Conservation (phyloP, 2,797 vertebrate species). For the Paramormyrops hopkinsi region DNA sequence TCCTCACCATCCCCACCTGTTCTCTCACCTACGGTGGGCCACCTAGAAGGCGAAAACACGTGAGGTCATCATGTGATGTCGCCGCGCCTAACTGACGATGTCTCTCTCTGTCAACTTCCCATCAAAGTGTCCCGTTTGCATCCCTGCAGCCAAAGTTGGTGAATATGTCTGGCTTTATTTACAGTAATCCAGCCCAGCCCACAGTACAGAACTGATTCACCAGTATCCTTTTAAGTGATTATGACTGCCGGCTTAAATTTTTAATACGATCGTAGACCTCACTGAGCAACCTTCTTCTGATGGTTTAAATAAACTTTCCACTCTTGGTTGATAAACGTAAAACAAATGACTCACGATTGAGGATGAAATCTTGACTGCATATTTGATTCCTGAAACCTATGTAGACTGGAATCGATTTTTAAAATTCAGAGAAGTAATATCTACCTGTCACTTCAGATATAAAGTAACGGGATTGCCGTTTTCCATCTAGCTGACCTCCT, state of each 20-base stretch:
- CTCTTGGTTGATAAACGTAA: background rate
- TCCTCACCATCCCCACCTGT: background rate
- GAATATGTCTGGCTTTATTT: background rate
- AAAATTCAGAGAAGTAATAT: background rate
- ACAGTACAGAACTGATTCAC: background rate
- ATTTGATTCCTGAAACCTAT: background rate
- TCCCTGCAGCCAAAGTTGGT: background rate
- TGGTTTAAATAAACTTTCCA: background rate
- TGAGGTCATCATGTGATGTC: background rate
- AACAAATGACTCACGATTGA: background rate
- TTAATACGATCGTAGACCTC: constrained; percentile 27
- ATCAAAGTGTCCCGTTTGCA: background rate
- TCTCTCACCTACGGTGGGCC: background rate
- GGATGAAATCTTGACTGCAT: background rate
- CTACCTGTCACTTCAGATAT: background rate
- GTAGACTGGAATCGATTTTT: background rate
- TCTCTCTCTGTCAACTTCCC: background rate
- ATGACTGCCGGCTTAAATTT: constrained; percentile 28
- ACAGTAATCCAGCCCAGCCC: background rate
- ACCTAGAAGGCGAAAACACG: background rate
- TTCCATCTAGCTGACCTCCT: background rate
- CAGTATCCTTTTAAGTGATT: constrained; percentile 16
- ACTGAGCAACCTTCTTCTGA: background rate
- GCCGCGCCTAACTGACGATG: background rate
- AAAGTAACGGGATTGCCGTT: background rate